Evolutionary conservation across 2,113 vertebrate genomes (phyloP).

Genomic region (Tetrao urogallus): DNA sequence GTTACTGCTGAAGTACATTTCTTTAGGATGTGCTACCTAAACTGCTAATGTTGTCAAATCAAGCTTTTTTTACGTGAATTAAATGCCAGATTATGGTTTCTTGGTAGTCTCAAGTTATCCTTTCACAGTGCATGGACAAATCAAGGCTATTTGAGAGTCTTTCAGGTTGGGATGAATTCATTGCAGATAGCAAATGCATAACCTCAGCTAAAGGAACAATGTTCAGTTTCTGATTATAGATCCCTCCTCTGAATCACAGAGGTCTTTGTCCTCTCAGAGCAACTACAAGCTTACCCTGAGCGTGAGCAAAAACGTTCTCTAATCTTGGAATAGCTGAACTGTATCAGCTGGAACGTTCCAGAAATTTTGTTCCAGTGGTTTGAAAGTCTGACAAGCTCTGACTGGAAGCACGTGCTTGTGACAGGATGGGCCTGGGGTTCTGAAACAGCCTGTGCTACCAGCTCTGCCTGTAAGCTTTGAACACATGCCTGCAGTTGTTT

Average conservation of each 20-base stretch:
- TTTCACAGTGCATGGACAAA: too few species aligned
- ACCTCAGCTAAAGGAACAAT: background rate
- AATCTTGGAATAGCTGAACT: conserved; percentile 16
- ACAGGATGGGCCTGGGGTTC: conserved; percentile 29
- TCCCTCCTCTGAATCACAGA: background rate
- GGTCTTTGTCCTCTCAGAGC: background rate
- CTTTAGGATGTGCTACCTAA: background rate
- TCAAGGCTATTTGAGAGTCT: background rate
- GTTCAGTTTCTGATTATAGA: background rate
- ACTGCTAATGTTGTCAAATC: background rate
- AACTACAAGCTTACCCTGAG: background rate
- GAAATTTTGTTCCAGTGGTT: background rate
- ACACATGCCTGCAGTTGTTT: rapidly evolving
- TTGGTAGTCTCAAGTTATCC: background rate
- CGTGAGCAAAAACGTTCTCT: background rate
- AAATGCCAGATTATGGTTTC: background rate
- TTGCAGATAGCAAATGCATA: background rate
- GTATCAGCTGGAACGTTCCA: conserved; percentile 31
- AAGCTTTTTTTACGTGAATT: background rate
- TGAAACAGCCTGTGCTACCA: conserved; percentile 22
- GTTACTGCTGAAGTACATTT: background rate
- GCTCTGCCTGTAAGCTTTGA: background rate
- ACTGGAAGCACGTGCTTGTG: conserved; percentile 6
- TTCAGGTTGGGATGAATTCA: background rate
- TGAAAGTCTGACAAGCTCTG: background rate